Base-by-base conservation (phyloP, 2,113 vertebrate species). In the Microcebus ravelobensis region DNA sequence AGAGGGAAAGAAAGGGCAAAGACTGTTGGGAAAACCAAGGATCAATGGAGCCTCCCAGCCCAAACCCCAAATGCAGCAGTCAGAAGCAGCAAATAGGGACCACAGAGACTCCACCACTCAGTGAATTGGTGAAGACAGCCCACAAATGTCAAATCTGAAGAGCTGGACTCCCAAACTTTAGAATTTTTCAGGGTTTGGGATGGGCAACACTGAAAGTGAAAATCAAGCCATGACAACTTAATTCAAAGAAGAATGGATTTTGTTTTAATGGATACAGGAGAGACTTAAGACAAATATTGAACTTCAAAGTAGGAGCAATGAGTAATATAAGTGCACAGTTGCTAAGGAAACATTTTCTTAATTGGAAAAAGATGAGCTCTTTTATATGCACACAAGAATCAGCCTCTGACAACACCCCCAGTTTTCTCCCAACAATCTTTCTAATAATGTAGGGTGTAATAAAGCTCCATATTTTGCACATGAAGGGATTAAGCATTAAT, bases 281-380 rank as follows among this genome's bases (percentile, higher is more conserved):
- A 92, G 27, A 65, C 36, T 89, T 27, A 95, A 92, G 79, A 89
- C 83, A 96, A 95, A 89, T 95, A 96, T 71, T 96, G 71, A 92
- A 89, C 80, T 89, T 89, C 85, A 65, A 57, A 86, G 70, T 65
- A 71, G 93, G 77, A 96, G 71, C 55, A 71, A 96, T 95, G 84
- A 95, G 45, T 95, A 87, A 96, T 88, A 77, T 8, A 92, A 45
- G 25, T 55, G 79, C 63, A 95, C 10, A 29, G 84, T 77, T 92
- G 71, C 89, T 92, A 96, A 92, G 84, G 85, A 79, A 96, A 92
- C 55, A 88, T 89, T 96, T 84, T 89, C 71, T 92, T 95, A 95
- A 92, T 95, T 88, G 70, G 70, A 59, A 95, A 89, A 95, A 80
- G 45, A 96, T 80, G 71, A 88, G 18, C 6, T 83, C 84, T 94